Conservation (phyloP, 2,888 invertebrate genomes). For the Harpagoxenus sublaevis region DNA sequence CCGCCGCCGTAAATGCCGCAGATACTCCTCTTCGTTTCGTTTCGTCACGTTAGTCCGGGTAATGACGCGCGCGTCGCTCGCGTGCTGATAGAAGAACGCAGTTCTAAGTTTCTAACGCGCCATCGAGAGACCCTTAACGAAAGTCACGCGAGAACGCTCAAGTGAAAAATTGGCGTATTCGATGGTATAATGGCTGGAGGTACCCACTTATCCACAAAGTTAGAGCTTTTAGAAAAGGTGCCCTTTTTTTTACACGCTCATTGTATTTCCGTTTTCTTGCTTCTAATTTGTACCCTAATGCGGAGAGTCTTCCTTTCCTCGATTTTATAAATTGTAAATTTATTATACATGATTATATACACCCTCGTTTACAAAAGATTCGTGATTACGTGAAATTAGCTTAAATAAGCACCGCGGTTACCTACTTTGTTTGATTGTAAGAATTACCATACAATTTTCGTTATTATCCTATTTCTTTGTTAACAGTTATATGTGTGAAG, state of each 20-base stretch:
- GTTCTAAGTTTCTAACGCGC: slow-evolving; percentile 40
- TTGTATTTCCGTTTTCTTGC: slow-evolving; percentile 10
- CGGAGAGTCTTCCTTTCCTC: background rate
- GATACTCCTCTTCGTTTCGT: slow-evolving; percentile 60
- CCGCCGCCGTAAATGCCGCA: slow-evolving; percentile 66
- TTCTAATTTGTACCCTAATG: slow-evolving; percentile 23
- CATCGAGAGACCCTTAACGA: slow-evolving; percentile 30
- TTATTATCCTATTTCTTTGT: background rate
- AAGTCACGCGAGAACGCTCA: slow-evolving; percentile 41
- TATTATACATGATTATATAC: slow-evolving; percentile 33
- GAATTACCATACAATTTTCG: background rate
- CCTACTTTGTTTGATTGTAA: slow-evolving; percentile 1
- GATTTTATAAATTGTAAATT: slow-evolving; percentile 31
- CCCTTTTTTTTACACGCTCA: slow-evolving; percentile 10
- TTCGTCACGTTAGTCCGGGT: slow-evolving; percentile 71
- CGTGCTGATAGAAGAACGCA: slow-evolving; percentile 20
- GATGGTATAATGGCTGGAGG: slow-evolving; percentile 21
- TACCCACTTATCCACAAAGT: slow-evolving; percentile 22
- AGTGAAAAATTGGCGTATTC: slow-evolving; percentile 46
- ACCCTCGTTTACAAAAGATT: slow-evolving; percentile 4
- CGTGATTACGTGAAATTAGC: background rate
- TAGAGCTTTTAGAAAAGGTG: slow-evolving; percentile 16
- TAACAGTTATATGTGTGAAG: background rate
- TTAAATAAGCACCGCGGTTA: background rate
- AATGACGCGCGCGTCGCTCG: slow-evolving; percentile 66